These are phyloP conservation scores for Steinernema carpocapsae DNA, from an alignment of 2,888 invertebrate genomes.

Conservation along the genomic window DNA sequence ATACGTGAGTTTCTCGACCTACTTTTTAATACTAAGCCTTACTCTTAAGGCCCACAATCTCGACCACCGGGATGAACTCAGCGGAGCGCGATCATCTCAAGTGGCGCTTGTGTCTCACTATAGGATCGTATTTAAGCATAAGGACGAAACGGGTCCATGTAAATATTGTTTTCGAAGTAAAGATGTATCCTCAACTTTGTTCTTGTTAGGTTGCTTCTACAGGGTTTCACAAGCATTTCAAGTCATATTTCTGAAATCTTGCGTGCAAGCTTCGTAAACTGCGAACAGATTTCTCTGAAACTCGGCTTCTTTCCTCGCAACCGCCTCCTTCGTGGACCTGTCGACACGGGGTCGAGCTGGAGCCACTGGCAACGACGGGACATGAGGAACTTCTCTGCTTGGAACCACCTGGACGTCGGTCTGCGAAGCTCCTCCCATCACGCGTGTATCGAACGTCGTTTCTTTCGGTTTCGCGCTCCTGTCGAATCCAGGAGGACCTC, in stretches of 20 bases:
- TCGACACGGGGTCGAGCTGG: not conserved
- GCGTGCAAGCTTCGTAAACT: not conserved
- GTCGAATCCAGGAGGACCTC: not conserved
- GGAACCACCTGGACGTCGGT: no score
- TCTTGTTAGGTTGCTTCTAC: no score
- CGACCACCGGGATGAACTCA: not conserved
- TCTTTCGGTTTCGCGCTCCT: not conserved
- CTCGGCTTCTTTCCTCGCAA: conserved; percentile 4
- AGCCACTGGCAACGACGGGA: not conserved
- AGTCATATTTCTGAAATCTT: not conserved
- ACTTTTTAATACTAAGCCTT: no score
- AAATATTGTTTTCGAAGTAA: no score
- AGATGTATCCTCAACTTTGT: no score
- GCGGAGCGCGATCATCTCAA: not conserved
- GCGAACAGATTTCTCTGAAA: not conserved
- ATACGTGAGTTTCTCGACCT: not conserved
- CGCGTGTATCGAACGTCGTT: not conserved
- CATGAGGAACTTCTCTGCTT: no score
- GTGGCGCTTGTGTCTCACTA: not conserved
- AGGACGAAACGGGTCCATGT: no score
- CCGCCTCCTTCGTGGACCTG: conserved; percentile 11
- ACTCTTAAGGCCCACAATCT: not conserved
- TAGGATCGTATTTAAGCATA: no score
- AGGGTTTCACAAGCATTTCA: not conserved
- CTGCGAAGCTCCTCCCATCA: not conserved